Conservation (phyloP, 1,140 invertebrate species). For the Euschistus heros region DNA sequence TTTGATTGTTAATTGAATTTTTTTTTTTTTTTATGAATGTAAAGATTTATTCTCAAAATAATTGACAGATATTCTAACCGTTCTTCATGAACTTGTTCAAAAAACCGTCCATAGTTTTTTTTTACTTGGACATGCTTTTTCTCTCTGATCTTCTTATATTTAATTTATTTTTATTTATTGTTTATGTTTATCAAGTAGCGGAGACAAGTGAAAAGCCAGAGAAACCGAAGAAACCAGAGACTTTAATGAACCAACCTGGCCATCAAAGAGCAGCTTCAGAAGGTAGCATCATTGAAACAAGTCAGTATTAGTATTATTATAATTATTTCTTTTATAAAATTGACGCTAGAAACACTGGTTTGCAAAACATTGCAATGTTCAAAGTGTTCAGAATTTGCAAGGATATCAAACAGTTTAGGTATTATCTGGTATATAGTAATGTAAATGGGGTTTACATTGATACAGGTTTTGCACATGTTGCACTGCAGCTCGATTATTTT, state of each 20-base stretch:
- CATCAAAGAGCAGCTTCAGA: constrained; percentile 41
- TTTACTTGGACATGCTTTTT: too few species aligned
- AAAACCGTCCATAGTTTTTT: too few species aligned
- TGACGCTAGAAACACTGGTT: neutral
- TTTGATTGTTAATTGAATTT: too few species aligned
- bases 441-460: neutral
- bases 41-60: too few species aligned
- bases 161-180: too few species aligned
- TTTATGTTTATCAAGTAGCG: constrained; percentile 15
- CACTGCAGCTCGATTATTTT: neutral
- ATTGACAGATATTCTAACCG: too few species aligned
- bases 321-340: neutral
- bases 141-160: too few species aligned
- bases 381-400: neutral
- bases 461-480: neutral
- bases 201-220: constrained; percentile 39
- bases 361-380: neutral
- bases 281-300: constrained; percentile 41
- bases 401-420: neutral
- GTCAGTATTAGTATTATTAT: constrained; percentile 33
- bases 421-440: neutral
- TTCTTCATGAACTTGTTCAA: too few species aligned
- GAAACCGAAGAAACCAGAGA: constrained; percentile 37
- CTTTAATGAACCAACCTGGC: constrained; percentile 33
- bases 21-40: too few species aligned